Base-by-base conservation (phyloP, 2,113 vertebrate genomes). In the Eurypyga helias region DNA sequence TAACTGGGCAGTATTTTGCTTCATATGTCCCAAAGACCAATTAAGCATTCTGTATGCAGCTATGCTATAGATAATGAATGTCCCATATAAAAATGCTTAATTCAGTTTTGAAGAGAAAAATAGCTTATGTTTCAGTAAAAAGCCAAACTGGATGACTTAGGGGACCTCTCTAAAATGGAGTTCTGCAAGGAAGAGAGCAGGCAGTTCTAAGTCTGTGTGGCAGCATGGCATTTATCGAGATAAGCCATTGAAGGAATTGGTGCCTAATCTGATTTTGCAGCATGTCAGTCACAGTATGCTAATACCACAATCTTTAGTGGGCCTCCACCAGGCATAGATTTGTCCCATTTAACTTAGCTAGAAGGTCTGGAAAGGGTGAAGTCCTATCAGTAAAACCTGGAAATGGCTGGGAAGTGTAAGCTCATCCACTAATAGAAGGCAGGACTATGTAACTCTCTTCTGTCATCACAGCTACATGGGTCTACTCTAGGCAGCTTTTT, bases 11-110 rank as follows among this genome's bases (percentile, higher is more conserved):
- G 33, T 49, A 46, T 92, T 97, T 98, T 75, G 83, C 91, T 96
- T 94, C 85, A 69, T 91, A 89, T 26, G 1, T 96, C 94, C 90
- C 94, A 64, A 76, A 96, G 83, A 76, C 67, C 96, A 97, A 77
- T 96, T 95, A 94, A 94, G 77, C 57, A 89, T 89, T 78, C 76
- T 87, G 66, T 64, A 43, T 86, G 72, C 84, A 81, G 76, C 89
- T 87, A 93, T 89, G 52, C 77, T 84, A 78, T 49, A 93, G 67
- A 77, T 83, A 92, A 92, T 58, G 11, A 70, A 19, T 21, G 57
- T 70, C 58, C 73, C 9, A 3, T 60, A 83, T 57, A 71, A 95
- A 94, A 95, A 81, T 52, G n/a, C 34, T 61, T 67, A 46, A 75
- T 70, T 78, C 41, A 14, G 1, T 82, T 87, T 82, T 76, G 57